Evolutionary conservation across 2,113 vertebrate species (phyloP).

Genomic region (Otus sunia): DNA sequence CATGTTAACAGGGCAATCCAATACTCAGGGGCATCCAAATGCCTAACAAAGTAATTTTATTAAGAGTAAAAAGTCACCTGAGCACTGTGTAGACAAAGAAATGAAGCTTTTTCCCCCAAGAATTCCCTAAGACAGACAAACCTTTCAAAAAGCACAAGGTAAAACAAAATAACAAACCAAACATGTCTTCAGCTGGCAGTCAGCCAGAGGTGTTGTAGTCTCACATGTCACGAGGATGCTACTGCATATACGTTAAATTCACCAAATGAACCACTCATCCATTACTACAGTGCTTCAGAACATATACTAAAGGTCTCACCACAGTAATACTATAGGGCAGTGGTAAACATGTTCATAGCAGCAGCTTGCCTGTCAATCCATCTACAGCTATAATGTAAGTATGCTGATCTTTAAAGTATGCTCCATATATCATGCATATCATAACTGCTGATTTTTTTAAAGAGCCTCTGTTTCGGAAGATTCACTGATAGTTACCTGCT

Average conservation of each 20-base stretch:
- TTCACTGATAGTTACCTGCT: neutral
- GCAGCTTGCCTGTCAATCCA: neutral
- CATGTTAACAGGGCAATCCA: neutral
- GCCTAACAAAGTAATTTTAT: neutral
- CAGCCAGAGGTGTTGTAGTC: neutral
- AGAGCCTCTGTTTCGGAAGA: neutral
- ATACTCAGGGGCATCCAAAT: neutral
- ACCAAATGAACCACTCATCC: neutral
- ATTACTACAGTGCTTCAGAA: neutral
- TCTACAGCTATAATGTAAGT: neutral
- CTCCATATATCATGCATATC: neutral
- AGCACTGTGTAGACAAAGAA: neutral
- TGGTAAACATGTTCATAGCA: neutral
- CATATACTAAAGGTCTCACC: neutral
- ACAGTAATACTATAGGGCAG: neutral
- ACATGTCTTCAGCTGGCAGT: neutral
- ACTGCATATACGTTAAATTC: neutral
- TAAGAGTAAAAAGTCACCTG: neutral
- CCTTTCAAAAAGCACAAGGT: neutral
- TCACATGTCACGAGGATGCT: neutral
- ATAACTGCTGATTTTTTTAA: neutral
- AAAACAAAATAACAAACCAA: neutral
- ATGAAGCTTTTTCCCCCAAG: neutral
- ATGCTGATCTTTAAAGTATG: neutral
- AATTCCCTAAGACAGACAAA: neutral